phyloP scores from a whole-genome alignment of 2,113 vertebrate genomes.

The Rhadina sibilatrix region DNA sequence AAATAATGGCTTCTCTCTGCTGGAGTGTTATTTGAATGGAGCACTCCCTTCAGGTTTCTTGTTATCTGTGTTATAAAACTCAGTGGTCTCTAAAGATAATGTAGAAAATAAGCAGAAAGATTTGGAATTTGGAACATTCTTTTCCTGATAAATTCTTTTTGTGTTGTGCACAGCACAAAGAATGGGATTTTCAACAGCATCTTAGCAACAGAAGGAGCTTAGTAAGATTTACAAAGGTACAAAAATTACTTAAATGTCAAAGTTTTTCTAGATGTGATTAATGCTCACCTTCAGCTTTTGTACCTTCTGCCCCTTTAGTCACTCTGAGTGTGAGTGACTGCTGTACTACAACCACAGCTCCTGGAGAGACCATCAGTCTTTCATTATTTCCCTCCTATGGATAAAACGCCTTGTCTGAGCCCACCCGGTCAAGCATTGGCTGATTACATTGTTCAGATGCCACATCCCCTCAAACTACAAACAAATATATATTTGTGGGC shows the following conservation, averaged over 20 bases:
- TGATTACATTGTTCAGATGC: not conserved
- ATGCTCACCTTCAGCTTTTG: not conserved
- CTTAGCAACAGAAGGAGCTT: not conserved
- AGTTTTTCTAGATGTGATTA: not conserved
- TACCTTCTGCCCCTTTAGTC: not conserved
- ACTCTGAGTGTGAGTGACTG: not conserved
- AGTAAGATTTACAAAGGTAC: not conserved
- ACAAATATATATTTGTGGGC: not conserved
- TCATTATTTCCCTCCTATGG: not conserved
- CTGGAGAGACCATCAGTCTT: not conserved
- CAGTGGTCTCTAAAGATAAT: not conserved
- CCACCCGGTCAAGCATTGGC: not conserved
- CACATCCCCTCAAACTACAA: not conserved
- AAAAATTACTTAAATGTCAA: not conserved
- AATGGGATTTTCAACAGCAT: not conserved
- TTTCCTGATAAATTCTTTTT: not conserved
- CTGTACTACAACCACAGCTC: not conserved
- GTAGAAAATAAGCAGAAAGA: not conserved
- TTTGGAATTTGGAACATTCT: not conserved
- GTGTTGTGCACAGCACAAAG: not conserved
- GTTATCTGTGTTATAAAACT: slow-evolving; percentile 1
- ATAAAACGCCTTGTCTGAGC: not conserved
- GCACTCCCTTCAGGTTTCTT: not conserved
- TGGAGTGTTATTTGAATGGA: not conserved
- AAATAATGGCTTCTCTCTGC: not conserved